phyloP scores from a whole-genome alignment of 2,797 vertebrate species.

The Vipera ursinii region DNA sequence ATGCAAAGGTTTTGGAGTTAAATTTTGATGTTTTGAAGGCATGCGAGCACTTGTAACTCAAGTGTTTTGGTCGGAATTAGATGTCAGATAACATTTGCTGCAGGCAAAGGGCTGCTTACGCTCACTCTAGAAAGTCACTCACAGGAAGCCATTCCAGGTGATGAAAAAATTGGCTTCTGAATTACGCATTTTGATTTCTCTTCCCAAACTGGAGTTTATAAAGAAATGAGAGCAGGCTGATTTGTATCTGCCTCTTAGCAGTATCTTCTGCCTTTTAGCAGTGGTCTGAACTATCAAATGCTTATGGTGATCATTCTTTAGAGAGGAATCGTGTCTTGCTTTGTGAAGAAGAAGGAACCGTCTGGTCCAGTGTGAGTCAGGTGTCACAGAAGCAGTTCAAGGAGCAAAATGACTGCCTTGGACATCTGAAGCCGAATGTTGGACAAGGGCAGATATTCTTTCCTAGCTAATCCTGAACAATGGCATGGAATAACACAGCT shows the following conservation, averaged over 20 bases:
- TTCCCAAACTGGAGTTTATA: neutral
- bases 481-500: neutral
- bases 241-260: neutral
- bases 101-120: neutral
- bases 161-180: neutral
- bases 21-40: neutral
- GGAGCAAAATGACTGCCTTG: neutral
- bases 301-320: neutral
- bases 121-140: neutral
- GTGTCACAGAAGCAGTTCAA: neutral
- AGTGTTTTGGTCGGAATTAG: neutral
- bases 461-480: neutral
- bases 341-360: neutral
- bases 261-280: neutral
- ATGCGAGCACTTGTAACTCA: neutral
- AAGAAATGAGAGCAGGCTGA: neutral
- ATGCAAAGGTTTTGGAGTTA: neutral
- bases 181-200: neutral
- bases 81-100: neutral
- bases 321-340: neutral
- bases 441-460: neutral
- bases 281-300: neutral
- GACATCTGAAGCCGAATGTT: neutral
- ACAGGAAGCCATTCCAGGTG: neutral
- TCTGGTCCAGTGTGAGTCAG: neutral